phyloP scores from a whole-genome alignment of 2,797 vertebrate species.

The Cossypha niveicapilla region DNA sequence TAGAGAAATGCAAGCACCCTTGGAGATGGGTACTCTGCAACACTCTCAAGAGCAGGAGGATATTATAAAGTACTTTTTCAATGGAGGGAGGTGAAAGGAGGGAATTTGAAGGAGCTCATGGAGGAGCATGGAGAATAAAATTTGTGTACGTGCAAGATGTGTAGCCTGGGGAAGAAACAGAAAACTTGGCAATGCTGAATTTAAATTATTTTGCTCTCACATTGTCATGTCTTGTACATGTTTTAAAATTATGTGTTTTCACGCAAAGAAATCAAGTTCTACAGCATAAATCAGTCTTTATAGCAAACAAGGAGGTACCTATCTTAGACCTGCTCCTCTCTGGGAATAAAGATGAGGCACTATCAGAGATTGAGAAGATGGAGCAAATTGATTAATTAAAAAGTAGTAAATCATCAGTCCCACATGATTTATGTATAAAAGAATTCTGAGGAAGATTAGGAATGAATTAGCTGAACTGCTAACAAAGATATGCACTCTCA shows the following conservation, averaged over 20 bases:
- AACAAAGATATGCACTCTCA: conserved; percentile 44
- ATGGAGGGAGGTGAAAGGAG: neutral
- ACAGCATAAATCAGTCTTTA: conserved; percentile 21
- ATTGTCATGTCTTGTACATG: neutral
- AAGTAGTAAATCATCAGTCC: conserved; percentile 48
- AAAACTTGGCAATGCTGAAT: neutral
- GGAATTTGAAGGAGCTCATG: neutral
- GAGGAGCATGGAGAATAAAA: neutral
- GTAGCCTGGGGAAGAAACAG: conserved; percentile 9
- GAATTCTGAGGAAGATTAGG: conserved; percentile 40
- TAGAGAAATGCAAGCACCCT: neutral
- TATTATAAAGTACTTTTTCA: neutral
- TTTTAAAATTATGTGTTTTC: conserved; percentile 23
- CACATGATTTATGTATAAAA: conserved; percentile 55
- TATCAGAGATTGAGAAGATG: conserved; percentile 25
- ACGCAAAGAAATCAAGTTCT: neutral
- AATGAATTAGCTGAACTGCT: conserved; percentile 48
- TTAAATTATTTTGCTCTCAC: conserved; percentile 30
- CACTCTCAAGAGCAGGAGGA: neutral
- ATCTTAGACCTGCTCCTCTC: neutral
- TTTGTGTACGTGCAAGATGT: neutral
- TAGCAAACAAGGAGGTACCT: neutral
- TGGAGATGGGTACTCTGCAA: neutral
- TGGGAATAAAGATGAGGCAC: neutral
- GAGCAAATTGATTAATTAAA: conserved; percentile 59